Evolutionary conservation across 2,797 vertebrate species (phyloP), one percentile per base, ranked within the genome.

Genomic region (Meriones psammophilus): DNA sequence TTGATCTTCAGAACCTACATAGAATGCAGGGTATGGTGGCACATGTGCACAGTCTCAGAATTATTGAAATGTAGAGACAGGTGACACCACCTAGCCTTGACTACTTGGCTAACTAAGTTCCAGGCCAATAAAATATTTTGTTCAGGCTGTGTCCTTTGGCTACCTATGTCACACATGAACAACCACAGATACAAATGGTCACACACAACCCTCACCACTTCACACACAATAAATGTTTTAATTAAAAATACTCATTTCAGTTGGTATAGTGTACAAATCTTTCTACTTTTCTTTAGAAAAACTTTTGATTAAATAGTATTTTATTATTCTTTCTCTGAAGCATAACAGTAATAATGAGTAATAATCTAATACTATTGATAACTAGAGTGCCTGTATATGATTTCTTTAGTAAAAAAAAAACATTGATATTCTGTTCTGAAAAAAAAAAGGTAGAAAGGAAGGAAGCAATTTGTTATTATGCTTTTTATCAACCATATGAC

Each of bases 311-410:
- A 6, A 7, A 28, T 60, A 28, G 26, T 88, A 73, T 39, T 4
- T 86, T 91, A 93, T 20, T 0, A 88, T 2, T 92, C 1, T 33
- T 92, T 50, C 62, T 6, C n/a, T 28, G 69, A 50, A 28, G 12
- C 22, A 88, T 93, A 60, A 73, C 68, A 71, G 69, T 64, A 62
- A 60, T 66, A 20, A 2, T 68, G 0, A 12, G 15, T n/a, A 83
- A 46, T 88, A 87, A 80, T 89, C 18, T 81, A 91, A 60, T 58
- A 85, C 66, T 0, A n/a, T 76, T 74, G 83, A 69, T 46, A 94
- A 33, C 5, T 26, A 87, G 8, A 18, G 2, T 80, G 42, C 8
- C 0, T 26, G 6, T 62, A 33, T 28, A 17, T 42, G 26, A 17
- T 58, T 15, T n/a, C 14, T 94, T 71, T 88, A 64, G 78, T 81